Conservation (phyloP, 2,113 vertebrate species). For the Numida meleagris region DNA sequence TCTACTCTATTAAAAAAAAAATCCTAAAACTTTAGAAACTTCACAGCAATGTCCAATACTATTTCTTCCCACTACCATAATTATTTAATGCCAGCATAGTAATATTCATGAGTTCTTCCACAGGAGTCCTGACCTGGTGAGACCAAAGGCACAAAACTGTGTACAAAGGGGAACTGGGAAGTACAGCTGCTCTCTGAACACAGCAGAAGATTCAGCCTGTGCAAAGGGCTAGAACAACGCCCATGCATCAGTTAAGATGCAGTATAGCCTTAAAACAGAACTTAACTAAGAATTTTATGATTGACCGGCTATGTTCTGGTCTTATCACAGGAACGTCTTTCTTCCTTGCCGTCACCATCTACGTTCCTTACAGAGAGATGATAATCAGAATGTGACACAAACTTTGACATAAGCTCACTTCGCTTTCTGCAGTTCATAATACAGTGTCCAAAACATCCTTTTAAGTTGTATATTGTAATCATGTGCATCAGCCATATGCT, state of each 20-base stretch:
- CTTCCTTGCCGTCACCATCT: neutral
- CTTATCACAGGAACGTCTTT: neutral
- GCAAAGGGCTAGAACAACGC: neutral
- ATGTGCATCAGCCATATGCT: neutral
- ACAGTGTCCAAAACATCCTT: neutral
- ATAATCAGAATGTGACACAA: neutral
- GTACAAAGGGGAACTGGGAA: neutral
- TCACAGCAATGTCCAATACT: neutral
- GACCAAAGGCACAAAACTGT: neutral
- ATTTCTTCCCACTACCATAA: neutral
- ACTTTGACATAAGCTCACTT: neutral
- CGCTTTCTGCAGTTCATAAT: neutral
- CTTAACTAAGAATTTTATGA: conserved; percentile 5
- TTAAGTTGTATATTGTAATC: neutral
- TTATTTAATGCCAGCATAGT: neutral
- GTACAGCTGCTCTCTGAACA: neutral
- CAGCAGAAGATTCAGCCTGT: neutral
- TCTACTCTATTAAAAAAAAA: neutral
- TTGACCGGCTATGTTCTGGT: neutral
- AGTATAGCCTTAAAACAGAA: neutral
- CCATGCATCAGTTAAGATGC: neutral
- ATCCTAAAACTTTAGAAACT: neutral
- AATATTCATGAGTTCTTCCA: conserved; percentile 14
- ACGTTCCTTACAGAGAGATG: neutral
- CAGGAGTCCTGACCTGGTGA: neutral